Evolutionary conservation across 1,140 invertebrate genomes (phyloP).

Genomic region (Drosophila grimshawi): DNA sequence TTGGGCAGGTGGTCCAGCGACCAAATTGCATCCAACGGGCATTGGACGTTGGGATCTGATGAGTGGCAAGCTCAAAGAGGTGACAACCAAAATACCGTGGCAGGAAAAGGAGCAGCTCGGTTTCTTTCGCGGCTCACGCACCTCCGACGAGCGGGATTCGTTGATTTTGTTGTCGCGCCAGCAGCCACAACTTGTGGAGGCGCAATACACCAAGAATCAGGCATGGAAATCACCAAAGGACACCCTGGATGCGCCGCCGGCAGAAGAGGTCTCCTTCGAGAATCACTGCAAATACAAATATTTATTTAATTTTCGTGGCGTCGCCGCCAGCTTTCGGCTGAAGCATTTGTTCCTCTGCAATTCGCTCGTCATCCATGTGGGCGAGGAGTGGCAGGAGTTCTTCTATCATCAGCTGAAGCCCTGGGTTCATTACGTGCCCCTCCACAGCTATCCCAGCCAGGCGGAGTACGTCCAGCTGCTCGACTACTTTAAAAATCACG

Average conservation of each 20-base stretch:
- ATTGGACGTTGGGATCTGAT: conserved; percentile 96
- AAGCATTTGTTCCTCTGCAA: conserved; percentile 98
- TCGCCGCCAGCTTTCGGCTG: conserved; percentile 98
- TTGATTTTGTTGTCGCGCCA: conserved; percentile 94
- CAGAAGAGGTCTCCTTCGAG: conserved; percentile 94
- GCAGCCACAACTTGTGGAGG: conserved; percentile 93
- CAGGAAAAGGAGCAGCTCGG: conserved; percentile 89
- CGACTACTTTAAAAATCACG: conserved; percentile 91
- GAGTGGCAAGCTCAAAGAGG: conserved; percentile 89
- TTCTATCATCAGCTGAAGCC: conserved; percentile 96
- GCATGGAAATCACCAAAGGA: conserved; percentile 98
- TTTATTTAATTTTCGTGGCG: conserved; percentile 98
- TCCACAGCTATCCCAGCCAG: conserved; percentile 89
- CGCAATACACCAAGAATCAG: conserved; percentile 98
- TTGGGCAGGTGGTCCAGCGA: conserved; percentile 98
- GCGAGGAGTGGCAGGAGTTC: conserved; percentile 97
- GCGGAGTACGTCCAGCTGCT: conserved; percentile 90
- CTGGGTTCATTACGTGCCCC: conserved; percentile 98
- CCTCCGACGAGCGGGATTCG: conserved; percentile 94
- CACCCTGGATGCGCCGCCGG: conserved; percentile 92
- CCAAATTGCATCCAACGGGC: conserved; percentile 95
- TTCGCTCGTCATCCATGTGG: conserved; percentile 98
- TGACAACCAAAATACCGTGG: conserved; percentile 91
- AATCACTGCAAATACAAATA: conserved; percentile 97
- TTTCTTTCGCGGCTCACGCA: conserved; percentile 97